Conservation (phyloP, 2,797 vertebrate species). For the Rachycentron canadum region DNA sequence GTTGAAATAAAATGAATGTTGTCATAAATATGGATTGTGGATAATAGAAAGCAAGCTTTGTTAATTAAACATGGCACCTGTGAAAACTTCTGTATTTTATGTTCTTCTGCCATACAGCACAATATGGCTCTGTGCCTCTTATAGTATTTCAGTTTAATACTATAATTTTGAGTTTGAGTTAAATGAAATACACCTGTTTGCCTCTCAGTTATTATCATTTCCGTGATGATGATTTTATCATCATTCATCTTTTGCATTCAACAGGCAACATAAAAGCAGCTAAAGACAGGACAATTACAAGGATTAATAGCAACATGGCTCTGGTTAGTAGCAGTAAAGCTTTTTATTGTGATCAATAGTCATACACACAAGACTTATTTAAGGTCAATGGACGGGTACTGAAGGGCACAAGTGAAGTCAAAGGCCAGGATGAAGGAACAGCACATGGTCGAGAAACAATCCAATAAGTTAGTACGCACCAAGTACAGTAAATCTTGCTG, state of each 20-base stretch:
- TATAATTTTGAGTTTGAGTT: not conserved
- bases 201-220: slow-evolving; percentile 6
- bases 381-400: slow-evolving; percentile 62
- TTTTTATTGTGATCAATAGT: slow-evolving; percentile 70
- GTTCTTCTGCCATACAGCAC: not conserved
- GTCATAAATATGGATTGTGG: not conserved
- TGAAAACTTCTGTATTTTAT: slow-evolving; percentile 13
- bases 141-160: not conserved
- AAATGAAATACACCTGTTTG: not conserved
- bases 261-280: not conserved
- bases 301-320: slow-evolving; percentile 34
- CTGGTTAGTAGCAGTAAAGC: slow-evolving; percentile 43
- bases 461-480: slow-evolving; percentile 12
- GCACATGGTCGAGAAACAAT: slow-evolving; percentile 6
- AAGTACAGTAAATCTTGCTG: slow-evolving; percentile 29
- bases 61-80: not conserved
- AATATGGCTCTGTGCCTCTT: not conserved
- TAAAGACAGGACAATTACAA: not conserved
- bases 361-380: slow-evolving; percentile 44
- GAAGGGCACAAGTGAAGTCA: slow-evolving; percentile 52
- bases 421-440: slow-evolving; percentile 17
- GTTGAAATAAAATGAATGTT: not conserved
- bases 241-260: slow-evolving; percentile 17
- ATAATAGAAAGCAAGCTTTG: not conserved
- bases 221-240: too few species aligned